A percentile compares a stretch with the other conserved stretches of the same genome.
Conservation (phyloP, 1,140 invertebrate genomes). For the Trichoplusia ni region DNA sequence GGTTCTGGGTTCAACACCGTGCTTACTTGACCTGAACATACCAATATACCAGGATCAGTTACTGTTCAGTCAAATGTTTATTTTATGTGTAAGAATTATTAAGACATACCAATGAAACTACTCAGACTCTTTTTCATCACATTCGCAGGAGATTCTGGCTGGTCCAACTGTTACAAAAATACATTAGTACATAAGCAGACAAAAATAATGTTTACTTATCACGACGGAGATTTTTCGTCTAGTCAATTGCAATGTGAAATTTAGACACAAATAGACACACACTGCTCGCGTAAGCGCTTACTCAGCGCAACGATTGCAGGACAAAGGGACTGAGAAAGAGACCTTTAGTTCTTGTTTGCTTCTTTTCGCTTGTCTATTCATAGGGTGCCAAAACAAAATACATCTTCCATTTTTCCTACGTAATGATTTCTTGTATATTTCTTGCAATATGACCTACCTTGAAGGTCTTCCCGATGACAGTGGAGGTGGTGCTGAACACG, state of each 20-base stretch:
- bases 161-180: constrained; percentile 83
- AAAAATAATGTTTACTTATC: constrained; percentile 23
- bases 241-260: too few relatives aligned
- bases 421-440: neutral
- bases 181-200: too few relatives aligned
- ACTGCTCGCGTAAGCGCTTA: too few relatives aligned
- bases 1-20: constrained; percentile 86
- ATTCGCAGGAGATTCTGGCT: constrained; percentile 85
- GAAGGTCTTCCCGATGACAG: constrained; percentile 85
- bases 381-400: too few relatives aligned
- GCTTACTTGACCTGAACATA: constrained; percentile 83
- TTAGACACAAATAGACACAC: too few relatives aligned
- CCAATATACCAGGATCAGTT: neutral
- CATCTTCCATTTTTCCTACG: too few relatives aligned
- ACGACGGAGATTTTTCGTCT: too few relatives aligned
- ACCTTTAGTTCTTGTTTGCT: too few relatives aligned
- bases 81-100: neutral
- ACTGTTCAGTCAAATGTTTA: neutral
- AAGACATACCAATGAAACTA: constrained; percentile 81
- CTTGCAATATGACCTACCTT: constrained; percentile 76
- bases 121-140: constrained; percentile 87
- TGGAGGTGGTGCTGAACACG: constrained; percentile 84
- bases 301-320: too few relatives aligned
- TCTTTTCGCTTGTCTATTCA: too few relatives aligned
- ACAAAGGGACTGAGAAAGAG: too few relatives aligned